A percentile compares a stretch with the other conserved stretches of the same genome.
These are phyloP conservation scores for Notodonta ziczac DNA, from an alignment of 2,888 invertebrate species.

Conservation along the genomic window DNA sequence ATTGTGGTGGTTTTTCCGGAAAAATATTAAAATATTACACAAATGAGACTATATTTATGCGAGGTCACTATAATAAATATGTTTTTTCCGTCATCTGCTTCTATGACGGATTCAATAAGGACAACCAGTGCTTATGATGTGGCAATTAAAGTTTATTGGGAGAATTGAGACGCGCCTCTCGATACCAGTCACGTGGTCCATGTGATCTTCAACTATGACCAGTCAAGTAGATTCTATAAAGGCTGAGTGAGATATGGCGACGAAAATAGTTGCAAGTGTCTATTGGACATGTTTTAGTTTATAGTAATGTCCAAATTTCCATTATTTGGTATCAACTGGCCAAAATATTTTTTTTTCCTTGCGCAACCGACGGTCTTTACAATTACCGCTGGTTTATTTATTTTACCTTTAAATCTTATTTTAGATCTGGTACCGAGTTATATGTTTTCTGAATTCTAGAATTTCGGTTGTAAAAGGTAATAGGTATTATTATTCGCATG, in stretches of 20 bases:
- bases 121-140: conserved; percentile 64
- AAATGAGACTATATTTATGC: not conserved
- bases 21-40: not conserved
- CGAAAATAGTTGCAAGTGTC: not conserved
- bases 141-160: conserved; percentile 75
- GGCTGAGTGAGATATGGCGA: not conserved
- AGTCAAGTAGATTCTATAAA: not conserved
- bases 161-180: conserved; percentile 74
- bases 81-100: conserved; percentile 41
- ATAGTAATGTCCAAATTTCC: too few relatives aligned
- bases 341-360: too few relatives aligned
- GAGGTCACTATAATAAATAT: conserved; percentile 4
- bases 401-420: too few relatives aligned
- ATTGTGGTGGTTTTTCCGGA: too few relatives aligned
- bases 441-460: too few relatives aligned
- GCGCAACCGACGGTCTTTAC: too few relatives aligned
- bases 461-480: too few relatives aligned
- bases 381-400: too few relatives aligned
- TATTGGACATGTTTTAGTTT: too few relatives aligned
- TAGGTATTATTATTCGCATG: too few relatives aligned
- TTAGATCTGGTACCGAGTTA: too few relatives aligned
- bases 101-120: conserved; percentile 41
- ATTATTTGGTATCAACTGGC: too few relatives aligned
- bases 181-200: conserved; percentile 55
- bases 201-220: not conserved